Conservation (phyloP, 2,797 vertebrate species). For the Girardinus metallicus region DNA sequence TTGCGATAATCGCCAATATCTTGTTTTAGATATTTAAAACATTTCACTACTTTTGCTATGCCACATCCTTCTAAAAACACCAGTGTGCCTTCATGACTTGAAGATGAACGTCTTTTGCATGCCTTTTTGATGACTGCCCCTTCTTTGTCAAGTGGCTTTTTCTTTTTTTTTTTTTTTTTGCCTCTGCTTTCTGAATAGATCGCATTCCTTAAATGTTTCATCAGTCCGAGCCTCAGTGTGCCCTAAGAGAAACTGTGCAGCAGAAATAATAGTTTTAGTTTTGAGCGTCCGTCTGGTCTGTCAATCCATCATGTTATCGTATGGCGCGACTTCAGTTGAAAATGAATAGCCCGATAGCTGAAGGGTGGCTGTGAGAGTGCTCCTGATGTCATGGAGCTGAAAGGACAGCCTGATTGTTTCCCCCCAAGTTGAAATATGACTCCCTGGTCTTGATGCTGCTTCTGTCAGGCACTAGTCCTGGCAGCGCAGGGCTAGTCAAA, state of each 20-base stretch:
- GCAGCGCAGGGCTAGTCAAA: slow-evolving; percentile 20
- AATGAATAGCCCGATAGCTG: slow-evolving; percentile 54
- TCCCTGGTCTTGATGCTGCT: slow-evolving; percentile 56
- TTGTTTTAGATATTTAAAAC: neutral
- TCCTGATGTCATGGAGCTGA: slow-evolving; percentile 65
- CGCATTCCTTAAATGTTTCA: slow-evolving; percentile 67
- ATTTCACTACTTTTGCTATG: neutral
- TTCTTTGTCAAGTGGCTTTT: slow-evolving; percentile 65
- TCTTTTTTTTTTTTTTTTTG: slow-evolving; percentile 27
- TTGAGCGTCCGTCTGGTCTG: slow-evolving; percentile 39
- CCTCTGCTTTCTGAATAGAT: slow-evolving; percentile 65
- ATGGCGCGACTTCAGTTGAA: slow-evolving; percentile 41
- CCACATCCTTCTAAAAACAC: neutral
- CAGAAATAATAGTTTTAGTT: slow-evolving; percentile 47
- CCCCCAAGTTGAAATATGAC: slow-evolving; percentile 78
- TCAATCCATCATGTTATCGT: slow-evolving; percentile 45
- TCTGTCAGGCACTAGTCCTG: slow-evolving; percentile 39
- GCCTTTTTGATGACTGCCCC: slow-evolving; percentile 51
- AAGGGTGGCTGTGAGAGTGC: slow-evolving; percentile 45
- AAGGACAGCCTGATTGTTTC: slow-evolving; percentile 76
- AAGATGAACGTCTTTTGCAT: neutral
- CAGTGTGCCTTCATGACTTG: neutral
- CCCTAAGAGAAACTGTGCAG: slow-evolving; percentile 19
- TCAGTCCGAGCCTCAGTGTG: slow-evolving; percentile 40
- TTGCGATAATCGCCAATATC: neutral